Base-by-base conservation (phyloP, 2,113 vertebrate genomes). In the Marmota flaviventris region DNA sequence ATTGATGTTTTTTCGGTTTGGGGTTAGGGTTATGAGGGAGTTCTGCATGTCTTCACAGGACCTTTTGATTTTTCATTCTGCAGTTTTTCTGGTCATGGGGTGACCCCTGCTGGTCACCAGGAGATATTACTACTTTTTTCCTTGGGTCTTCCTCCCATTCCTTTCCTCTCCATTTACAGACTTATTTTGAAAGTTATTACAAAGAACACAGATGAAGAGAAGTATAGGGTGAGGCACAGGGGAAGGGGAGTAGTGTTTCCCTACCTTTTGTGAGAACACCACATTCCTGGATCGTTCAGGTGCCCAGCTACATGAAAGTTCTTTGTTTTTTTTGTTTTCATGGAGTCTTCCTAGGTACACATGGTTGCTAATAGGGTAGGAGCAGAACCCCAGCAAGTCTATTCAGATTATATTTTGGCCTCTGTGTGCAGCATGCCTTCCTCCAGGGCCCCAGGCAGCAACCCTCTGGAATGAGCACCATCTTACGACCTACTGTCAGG, bases 91-190 rank as follows among this genome's bases (percentile, higher is more conserved):
- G 97, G 92, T 96, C 97, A 87, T 61, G 91, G 96, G 87, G 96
- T 42, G 95, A 96, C 95, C 92, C 94, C 98, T 98, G 78, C 97
- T 98, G 98, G 96, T 58, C 22, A 88, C 5, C 1, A 4, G 6
- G 29, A n/a, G 27, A 11, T 45, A 18, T 53, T 86, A 39, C 88
- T 5, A n/a, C 48, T 29, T 83, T 39, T 72, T 56, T 2, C 37
- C 32, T 12, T 67, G 20, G 48, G 2, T 51, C 48, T 18, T 3
- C 32, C 5, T 34, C 5, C 48, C 48, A 11, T 4, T 12, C n/a
- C 24, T 67, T 4, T 32, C 32, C 39, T 82, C 8, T 13, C 8
- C 17, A 17, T 48, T 79, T 16, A 10, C 24, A 4, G 32, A 18
- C 20, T 87, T 78, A 7, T 79, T 20, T 22, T 61, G 17, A 29